phyloP scores from a whole-genome alignment of 2,888 invertebrate genomes.

The Ganaspis brasiliensis region DNA sequence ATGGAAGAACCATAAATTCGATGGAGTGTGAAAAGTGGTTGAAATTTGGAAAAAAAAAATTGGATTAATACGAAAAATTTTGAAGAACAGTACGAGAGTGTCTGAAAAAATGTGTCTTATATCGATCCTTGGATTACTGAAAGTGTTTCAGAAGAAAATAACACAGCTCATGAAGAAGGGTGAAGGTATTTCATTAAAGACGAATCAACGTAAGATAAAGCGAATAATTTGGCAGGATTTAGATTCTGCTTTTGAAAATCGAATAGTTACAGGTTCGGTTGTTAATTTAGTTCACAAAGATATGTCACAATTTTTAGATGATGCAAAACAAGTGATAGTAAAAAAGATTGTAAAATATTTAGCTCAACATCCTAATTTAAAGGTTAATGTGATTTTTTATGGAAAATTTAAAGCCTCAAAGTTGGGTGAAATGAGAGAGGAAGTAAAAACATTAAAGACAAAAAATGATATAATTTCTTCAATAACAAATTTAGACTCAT shows the following conservation, averaged over 20 bases:
- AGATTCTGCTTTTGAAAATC: neutral
- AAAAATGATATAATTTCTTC: constrained; percentile 41
- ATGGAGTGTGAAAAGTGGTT: too few relatives aligned
- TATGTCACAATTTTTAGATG: too few relatives aligned
- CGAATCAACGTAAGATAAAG: neutral
- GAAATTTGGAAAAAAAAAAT: too few relatives aligned
- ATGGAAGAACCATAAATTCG: too few relatives aligned
- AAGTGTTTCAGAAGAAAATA: neutral
- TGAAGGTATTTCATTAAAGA: neutral
- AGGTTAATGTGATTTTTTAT: neutral
- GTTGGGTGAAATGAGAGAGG: neutral
- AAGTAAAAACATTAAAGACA: neutral
- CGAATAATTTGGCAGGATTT: neutral
- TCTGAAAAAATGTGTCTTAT: neutral
- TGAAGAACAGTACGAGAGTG: too few relatives aligned
- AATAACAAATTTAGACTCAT: constrained; percentile 23
- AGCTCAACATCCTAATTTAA: neutral
- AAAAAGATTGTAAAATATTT: too few relatives aligned
- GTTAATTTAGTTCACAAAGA: too few relatives aligned
- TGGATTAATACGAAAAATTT: too few relatives aligned
- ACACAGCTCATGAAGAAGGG: neutral
- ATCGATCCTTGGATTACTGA: neutral
- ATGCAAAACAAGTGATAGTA: too few relatives aligned
- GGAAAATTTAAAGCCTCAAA: neutral
- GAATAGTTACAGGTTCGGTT: too few relatives aligned